Base-by-base conservation (phyloP, 2,797 vertebrate genomes). In the Nannoperca obscura region DNA sequence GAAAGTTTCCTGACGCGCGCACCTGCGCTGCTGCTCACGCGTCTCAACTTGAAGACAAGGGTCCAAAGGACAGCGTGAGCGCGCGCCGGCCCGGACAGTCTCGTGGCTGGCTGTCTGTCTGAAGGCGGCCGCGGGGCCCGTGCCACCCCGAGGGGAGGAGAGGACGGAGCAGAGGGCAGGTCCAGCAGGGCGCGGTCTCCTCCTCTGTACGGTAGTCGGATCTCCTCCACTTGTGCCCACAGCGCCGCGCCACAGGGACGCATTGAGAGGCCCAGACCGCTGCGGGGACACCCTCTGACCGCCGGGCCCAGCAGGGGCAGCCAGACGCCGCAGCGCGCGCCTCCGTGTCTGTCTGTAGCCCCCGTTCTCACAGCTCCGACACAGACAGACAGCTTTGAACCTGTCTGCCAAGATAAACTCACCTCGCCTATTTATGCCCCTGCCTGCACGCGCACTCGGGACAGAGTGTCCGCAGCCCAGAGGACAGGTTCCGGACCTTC, bases 101-200 rank as follows among this genome's bases (percentile, higher is more conserved):
- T 77, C 58, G 68, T 66, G 72, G 19, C 70, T 38, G 54, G 58
- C 24, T 84, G 86, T 89, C 64, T 84, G 84, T 84, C 74, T 76
- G 83, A 72, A 76, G 82, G 83, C 85, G 74, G 66, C 81, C 66
- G 75, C 85, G 81, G 69, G 80, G 81, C 83, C 84, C 36, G 87
- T 84, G 87, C 88, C 86, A 86, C 82, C 83, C 78, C 81, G 82
- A 53, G 86, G 94, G 93, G 93, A 92, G 90, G 94, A 90, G 92
- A 92, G 91, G 90, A 68, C 57, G 65, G 85, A 89, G 95, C 91
- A 65, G 89, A 93, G 91, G 92, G 93, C 91, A 92, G 93, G 93
- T 88, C 94, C 93, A 90, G 93, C 93, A 96, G 97, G 96, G 96
- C 95, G 95, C 95, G 96, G 96, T 95, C 96, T 88, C 95, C 94